Evolutionary conservation across 2,797 vertebrate species (phyloP), one percentile per base, ranked within the genome.

Genomic region (Dendrocincla tyrannina): DNA sequence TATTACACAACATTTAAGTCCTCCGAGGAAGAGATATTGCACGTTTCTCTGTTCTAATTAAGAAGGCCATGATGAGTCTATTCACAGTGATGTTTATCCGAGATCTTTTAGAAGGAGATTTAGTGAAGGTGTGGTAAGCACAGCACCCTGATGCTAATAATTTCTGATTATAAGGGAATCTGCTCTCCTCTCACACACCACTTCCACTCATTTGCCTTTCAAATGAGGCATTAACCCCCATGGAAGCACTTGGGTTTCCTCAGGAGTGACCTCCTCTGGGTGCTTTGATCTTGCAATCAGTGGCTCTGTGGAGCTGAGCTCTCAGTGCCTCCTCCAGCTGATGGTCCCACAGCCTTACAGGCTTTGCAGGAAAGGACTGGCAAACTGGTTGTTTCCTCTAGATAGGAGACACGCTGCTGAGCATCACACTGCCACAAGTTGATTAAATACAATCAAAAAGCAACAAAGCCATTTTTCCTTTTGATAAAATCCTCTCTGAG

Each of bases 181-280:
- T 91, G 73, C 77, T 28, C 68, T 84, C 76, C 73, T 42, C 14
- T 87, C 47, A 73, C 46, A 72, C 33, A 49, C 42, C 8, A 35
- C 77, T 92, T 77, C 58, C 66, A 35, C 70, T 89, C 83, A 49
- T 92, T 91, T 95, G 80, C 95, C 88, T 95, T 94, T 63, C 85
- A 77, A 95, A 93, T 56, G 62, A 84, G 1, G 22, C 89, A 89
- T 89, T 60, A 92, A 72, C 78, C 68, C 80, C 59, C 76, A 78
- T 9, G 85, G 86, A 39, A 75, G 89, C 77, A 42, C 64, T 72
- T 15, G 80, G 56, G 58, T 52, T 78, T 72, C 82, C 91, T 87
- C 59, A 62, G 87, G 53, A 79, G 60, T 58, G 78, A 91, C 77
- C 90, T 96, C 78, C 75, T 94, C 70, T 44, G 85, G 80, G 50